Evolutionary conservation across 2,888 invertebrate species (phyloP).

Genomic region (Patella pellucida): DNA sequence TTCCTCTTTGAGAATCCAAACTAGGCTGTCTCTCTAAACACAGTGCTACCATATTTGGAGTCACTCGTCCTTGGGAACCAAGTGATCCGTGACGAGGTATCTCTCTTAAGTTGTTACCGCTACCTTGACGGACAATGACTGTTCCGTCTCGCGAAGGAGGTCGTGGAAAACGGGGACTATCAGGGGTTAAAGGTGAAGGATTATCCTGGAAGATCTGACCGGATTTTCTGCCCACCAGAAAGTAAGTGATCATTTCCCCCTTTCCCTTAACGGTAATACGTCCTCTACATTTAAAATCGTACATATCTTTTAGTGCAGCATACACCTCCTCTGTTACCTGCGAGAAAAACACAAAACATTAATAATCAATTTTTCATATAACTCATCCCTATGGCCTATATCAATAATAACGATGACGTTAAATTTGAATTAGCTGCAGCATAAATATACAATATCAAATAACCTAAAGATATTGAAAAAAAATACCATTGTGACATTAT

Average conservation of each 20-base stretch:
- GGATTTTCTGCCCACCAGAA: conserved; percentile 74
- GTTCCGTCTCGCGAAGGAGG: conserved; percentile 36
- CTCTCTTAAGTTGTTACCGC: conserved; percentile 35
- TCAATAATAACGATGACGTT: too few species aligned
- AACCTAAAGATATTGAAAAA: too few species aligned
- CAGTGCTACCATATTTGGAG: conserved; percentile 32
- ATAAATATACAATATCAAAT: too few species aligned
- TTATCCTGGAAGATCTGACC: conserved; percentile 32
- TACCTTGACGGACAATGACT: conserved; percentile 28
- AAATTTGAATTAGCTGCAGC: too few species aligned
- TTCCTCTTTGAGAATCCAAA: conserved; percentile 34
- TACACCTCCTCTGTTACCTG: conserved; percentile 88
- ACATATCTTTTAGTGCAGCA: conserved; percentile 76
- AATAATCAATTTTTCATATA: too few species aligned
- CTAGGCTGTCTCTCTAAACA: conserved; percentile 41
- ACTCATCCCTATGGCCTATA: too few species aligned
- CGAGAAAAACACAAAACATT: conserved; percentile 20
- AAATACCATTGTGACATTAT: too few species aligned
- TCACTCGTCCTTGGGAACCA: conserved; percentile 36
- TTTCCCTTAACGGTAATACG: conserved; percentile 91
- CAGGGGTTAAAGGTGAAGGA: conserved; percentile 34
- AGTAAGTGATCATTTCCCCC: conserved; percentile 94
- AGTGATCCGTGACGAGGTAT: conserved; percentile 41
- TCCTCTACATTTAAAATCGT: conserved; percentile 61
- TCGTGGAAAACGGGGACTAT: conserved; percentile 32